A percentile compares a stretch with the other conserved stretches of the same genome.
Evolutionary conservation across 2,113 vertebrate species (phyloP).

Genomic region (Odontesthes bonariensis): DNA sequence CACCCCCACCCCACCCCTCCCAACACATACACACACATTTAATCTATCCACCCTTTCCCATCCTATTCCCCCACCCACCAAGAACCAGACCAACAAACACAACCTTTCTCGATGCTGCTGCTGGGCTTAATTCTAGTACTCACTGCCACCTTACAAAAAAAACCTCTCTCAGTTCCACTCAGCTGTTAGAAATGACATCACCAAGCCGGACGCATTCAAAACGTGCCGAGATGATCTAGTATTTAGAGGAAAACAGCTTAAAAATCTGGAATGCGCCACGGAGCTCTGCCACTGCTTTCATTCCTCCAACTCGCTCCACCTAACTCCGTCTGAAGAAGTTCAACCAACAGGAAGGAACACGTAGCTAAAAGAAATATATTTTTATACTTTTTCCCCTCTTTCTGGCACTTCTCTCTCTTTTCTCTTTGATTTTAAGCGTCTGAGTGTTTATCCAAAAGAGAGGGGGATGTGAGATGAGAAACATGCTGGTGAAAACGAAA

Average conservation of each 20-base stretch:
- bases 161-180: not conserved
- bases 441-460: constrained; percentile 48
- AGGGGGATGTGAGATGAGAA: constrained; percentile 46
- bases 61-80: constrained; percentile 66
- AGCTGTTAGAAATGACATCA: not conserved
- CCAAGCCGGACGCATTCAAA: constrained; percentile 3
- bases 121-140: constrained; percentile 28
- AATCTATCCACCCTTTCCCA: constrained; percentile 52
- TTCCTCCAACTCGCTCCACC: constrained; percentile 35
- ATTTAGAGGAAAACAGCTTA: constrained; percentile 18
- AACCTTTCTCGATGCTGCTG: constrained; percentile 30
- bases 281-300: constrained; percentile 32
- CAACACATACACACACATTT: constrained; percentile 13
- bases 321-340: constrained; percentile 43
- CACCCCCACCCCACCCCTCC: constrained; percentile 58
- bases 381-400: constrained; percentile 23
- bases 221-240: constrained; percentile 9
- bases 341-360: constrained; percentile 3
- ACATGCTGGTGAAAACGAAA: constrained; percentile 36
- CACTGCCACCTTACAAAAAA: constrained; percentile 1
- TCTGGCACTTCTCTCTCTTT: constrained; percentile 23
- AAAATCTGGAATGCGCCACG: not conserved
- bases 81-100: constrained; percentile 13
- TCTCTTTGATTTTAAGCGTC: constrained; percentile 50
- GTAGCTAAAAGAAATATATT: not conserved